Evolutionary conservation across 2,797 vertebrate genomes (phyloP).

Genomic region (Ara ararauna): DNA sequence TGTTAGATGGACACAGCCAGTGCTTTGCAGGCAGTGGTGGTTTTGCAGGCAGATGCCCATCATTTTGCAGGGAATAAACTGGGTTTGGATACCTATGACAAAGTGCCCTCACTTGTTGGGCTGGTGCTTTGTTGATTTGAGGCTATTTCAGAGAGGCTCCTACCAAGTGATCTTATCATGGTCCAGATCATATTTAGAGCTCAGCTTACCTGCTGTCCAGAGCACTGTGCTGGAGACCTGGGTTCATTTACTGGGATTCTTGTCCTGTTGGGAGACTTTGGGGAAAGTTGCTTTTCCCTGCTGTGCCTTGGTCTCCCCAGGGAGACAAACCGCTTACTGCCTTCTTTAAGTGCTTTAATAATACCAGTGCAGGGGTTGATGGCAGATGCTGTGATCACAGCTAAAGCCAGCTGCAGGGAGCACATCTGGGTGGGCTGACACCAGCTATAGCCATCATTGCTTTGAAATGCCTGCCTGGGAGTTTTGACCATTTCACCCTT

Average conservation of each 20-base stretch:
- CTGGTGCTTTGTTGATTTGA: not conserved
- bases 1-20: not conserved
- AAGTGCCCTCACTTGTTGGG: not conserved
- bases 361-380: not conserved
- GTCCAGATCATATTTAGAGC: not conserved
- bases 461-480: not conserved
- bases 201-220: not conserved
- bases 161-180: not conserved
- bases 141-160: not conserved
- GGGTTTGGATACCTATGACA: not conserved
- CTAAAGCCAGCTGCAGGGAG: not conserved
- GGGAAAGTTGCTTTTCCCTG: not conserved
- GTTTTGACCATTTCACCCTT: not conserved
- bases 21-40: not conserved
- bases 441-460: not conserved
- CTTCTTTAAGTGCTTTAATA: not conserved
- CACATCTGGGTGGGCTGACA: constrained; percentile 1
- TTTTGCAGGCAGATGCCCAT: not conserved
- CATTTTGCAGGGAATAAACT: not conserved
- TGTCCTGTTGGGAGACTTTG: not conserved
- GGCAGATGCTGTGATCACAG: not conserved
- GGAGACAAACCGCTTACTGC: not conserved
- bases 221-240: not conserved
- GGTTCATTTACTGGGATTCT: not conserved
- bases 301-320: not conserved